These are phyloP conservation scores for Monopis laevigella DNA, from an alignment of 2,888 invertebrate species.

Conservation along the genomic window DNA sequence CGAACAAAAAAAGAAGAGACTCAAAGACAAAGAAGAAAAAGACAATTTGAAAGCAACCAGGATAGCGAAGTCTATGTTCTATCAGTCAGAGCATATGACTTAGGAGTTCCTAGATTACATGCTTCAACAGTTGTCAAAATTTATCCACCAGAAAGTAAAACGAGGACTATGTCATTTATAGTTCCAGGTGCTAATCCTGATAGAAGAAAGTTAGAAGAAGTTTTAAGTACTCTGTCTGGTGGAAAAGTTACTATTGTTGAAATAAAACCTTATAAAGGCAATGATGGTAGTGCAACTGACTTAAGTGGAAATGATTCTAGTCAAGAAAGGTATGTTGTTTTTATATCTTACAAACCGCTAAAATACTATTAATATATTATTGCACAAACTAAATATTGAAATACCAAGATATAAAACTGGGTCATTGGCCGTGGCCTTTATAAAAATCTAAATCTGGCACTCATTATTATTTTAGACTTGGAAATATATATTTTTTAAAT, in stretches of 20 bases:
- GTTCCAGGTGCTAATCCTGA: constrained; percentile 82
- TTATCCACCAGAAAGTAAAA: constrained; percentile 80
- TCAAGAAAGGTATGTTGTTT: constrained; percentile 63
- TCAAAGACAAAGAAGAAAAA: constrained; percentile 41
- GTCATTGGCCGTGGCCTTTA: too few relatives aligned
- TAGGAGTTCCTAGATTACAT: constrained; percentile 81
- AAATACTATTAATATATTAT: background rate
- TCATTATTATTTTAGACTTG: too few relatives aligned
- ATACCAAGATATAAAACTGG: too few relatives aligned
- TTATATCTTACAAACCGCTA: background rate
- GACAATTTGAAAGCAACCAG: constrained; percentile 48
- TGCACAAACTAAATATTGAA: background rate
- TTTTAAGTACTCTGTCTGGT: constrained; percentile 80
- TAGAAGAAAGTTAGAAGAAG: constrained; percentile 76
- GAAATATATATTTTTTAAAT: too few relatives aligned
- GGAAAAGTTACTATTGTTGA: constrained; percentile 80
- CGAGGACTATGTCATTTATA: constrained; percentile 82
- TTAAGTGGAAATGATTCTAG: constrained; percentile 54
- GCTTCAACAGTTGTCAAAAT: constrained; percentile 79
- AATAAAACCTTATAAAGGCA: constrained; percentile 73
- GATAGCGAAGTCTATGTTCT: constrained; percentile 71
- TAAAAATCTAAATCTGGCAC: too few relatives aligned
- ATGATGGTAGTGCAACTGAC: constrained; percentile 65
- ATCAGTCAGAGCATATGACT: constrained; percentile 82
- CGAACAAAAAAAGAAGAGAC: constrained; percentile 48